Evolutionary conservation across 2,888 invertebrate species (phyloP).

Genomic region (Himalopsyche japonica): DNA sequence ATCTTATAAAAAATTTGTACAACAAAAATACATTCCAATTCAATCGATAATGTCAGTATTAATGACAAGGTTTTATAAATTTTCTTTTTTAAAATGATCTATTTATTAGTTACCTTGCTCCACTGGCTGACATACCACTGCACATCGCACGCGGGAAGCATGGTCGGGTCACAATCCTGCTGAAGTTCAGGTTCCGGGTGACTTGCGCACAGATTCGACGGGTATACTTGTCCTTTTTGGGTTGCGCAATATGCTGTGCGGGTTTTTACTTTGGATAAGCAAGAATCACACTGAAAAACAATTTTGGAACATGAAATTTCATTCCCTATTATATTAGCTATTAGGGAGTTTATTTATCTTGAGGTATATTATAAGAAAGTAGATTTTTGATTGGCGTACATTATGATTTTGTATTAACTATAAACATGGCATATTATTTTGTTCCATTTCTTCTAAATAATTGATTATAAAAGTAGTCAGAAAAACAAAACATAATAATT

Average conservation of each 20-base stretch:
- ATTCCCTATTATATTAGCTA: neutral
- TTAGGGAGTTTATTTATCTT: neutral
- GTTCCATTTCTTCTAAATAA: no score
- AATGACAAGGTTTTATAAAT: neutral
- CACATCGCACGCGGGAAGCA: conserved; percentile 68
- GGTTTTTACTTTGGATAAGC: conserved; percentile 75
- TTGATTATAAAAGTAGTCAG: no score
- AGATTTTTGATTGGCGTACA: no score
- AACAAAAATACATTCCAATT: no score
- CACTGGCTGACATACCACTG: conserved; percentile 92
- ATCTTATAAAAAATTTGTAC: no score
- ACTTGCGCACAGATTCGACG: conserved; percentile 69
- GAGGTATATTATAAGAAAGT: no score
- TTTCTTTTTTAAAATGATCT: no score
- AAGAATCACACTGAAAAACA: conserved; percentile 75
- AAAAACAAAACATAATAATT: no score
- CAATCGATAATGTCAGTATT: no score
- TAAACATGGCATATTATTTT: no score
- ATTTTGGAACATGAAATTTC: no score
- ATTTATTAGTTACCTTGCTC: conserved; percentile 71
- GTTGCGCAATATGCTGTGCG: conserved; percentile 75
- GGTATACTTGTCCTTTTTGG: conserved; percentile 67
- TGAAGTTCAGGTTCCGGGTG: conserved; percentile 66
- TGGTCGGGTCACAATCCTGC: conserved; percentile 66
- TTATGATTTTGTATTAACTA: no score